phyloP scores from a whole-genome alignment of 2,888 invertebrate genomes.

The Atrina japonica region DNA sequence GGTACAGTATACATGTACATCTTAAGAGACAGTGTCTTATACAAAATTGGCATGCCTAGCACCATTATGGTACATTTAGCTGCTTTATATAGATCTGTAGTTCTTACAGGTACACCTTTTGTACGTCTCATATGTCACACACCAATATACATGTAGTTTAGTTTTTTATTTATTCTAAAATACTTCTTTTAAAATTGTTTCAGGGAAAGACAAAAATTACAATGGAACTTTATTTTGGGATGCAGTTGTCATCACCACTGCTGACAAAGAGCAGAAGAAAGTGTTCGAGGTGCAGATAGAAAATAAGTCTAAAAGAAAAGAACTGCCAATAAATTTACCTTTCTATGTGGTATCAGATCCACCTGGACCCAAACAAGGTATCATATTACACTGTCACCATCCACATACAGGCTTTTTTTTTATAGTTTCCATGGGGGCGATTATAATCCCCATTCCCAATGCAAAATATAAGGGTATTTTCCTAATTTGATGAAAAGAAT shows the following conservation, averaged over 20 bases:
- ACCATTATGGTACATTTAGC: no score
- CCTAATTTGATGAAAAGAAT: no score
- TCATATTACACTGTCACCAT: background rate
- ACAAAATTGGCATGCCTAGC: no score
- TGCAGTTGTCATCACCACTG: conserved; percentile 80
- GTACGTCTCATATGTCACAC: no score
- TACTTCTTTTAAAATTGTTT: conserved; percentile 7
- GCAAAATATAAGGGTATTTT: no score
- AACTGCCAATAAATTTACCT: conserved; percentile 76
- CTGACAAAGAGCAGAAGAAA: conserved; percentile 78
- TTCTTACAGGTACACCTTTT: no score
- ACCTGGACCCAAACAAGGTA: conserved; percentile 80
- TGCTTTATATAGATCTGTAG: no score
- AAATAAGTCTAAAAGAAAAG: conserved; percentile 69
- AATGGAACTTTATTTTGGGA: conserved; percentile 78
- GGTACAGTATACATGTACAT: no score
- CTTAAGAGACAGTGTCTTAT: no score
- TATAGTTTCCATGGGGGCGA: no score
- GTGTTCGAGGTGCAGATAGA: conserved; percentile 79
- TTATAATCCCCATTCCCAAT: no score
- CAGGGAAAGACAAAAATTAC: conserved; percentile 32
- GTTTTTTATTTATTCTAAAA: background rate
- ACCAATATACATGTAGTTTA: background rate
- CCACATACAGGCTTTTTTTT: no score
- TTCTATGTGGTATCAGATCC: conserved; percentile 80